These are phyloP conservation scores for Agrochola lychnidis DNA, from an alignment of 2,888 invertebrate genomes.

Conservation along the genomic window DNA sequence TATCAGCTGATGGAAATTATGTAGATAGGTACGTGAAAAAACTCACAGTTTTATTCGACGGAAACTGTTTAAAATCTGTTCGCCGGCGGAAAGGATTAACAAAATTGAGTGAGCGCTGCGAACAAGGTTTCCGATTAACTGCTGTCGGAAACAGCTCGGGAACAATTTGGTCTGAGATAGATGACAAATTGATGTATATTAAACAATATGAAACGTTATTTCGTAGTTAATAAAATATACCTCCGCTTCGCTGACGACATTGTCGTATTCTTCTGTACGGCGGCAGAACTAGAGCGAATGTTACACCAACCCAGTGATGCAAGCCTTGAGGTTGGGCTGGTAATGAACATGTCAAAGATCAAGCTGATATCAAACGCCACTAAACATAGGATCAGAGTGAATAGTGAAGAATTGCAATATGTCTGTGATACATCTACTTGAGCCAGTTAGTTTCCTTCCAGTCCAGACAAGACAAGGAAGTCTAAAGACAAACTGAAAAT, in stretches of 20 bases:
- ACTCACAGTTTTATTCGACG: constrained; percentile 25
- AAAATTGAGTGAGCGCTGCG: constrained; percentile 63
- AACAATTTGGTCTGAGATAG: constrained; percentile 62
- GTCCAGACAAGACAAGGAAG: neutral
- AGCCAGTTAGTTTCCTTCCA: too few relatives aligned
- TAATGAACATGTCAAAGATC: neutral
- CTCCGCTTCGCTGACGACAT: neutral
- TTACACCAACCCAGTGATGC: neutral
- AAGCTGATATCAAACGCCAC: neutral
- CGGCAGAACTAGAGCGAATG: neutral
- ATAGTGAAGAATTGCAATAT: neutral
- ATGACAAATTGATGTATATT: constrained; percentile 27
- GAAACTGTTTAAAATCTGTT: constrained; percentile 48
- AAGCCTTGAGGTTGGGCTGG: neutral
- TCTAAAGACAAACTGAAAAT: too few relatives aligned
- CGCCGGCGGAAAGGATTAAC: constrained; percentile 51
- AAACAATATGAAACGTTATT: constrained; percentile 20
- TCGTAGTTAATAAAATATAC: neutral
- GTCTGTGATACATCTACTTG: neutral
- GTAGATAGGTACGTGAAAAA: constrained; percentile 20
- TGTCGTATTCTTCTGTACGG: neutral
- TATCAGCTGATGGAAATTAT: constrained; percentile 33
- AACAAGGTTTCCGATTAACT: constrained; percentile 65
- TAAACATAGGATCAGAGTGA: neutral
- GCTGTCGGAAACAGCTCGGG: constrained; percentile 63